A percentile compares a stretch with the other conserved stretches of the same genome.
phyloP scores from a whole-genome alignment of 2,888 invertebrate species.

The Strigamia maritima region DNA sequence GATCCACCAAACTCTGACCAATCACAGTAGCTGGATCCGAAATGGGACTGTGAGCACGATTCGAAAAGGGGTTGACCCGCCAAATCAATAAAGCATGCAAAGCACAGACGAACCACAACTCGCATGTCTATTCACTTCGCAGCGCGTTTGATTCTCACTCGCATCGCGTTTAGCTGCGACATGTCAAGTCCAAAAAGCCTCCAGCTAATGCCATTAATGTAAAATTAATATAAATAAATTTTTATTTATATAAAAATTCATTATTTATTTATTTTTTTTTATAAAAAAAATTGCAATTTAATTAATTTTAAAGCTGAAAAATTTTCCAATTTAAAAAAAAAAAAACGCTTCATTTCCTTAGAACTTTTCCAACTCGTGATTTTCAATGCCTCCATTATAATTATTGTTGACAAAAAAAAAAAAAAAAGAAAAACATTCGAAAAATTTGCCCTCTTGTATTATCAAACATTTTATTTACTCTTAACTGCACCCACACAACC shows the following conservation, averaged over 20 bases:
- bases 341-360: background rate
- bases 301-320: no score
- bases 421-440: background rate
- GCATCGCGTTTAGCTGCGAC: background rate
- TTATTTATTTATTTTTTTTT: no score
- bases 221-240: background rate
- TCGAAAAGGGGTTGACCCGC: conserved; percentile 18
- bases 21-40: background rate
- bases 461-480: conserved; percentile 22
- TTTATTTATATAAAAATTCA: no score
- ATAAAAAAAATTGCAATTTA: no score
- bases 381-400: conserved; percentile 2
- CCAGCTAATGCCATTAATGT: background rate
- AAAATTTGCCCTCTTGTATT: conserved; percentile 22
- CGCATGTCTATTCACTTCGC: background rate
- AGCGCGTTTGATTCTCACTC: background rate
- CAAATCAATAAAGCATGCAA: conserved; percentile 2
- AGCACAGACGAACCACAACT: conserved; percentile 24
- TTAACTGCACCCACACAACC: conserved; percentile 28
- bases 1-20: conserved; percentile 30
- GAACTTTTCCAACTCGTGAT: conserved; percentile 1
- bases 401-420: background rate
- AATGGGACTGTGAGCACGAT: conserved; percentile 17
- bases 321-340: background rate
- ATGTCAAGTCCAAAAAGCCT: background rate